phyloP scores from a whole-genome alignment of 2,113 vertebrate species.

The Halichoeres trimaculatus region DNA sequence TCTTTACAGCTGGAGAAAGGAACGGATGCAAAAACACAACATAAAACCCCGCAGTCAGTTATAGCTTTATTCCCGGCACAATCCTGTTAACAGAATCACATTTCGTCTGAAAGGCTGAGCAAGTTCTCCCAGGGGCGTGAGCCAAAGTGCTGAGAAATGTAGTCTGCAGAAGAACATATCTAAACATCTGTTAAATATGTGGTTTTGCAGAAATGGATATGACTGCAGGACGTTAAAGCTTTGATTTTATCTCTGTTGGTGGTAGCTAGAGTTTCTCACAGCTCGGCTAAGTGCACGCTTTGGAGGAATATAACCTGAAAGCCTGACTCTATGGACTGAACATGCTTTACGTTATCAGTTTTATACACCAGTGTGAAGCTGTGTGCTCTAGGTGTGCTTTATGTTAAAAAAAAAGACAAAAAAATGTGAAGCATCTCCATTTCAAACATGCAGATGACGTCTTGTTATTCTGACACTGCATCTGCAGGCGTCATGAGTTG shows the following conservation, averaged over 20 bases:
- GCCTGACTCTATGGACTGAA: not conserved
- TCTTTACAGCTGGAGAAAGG: no score
- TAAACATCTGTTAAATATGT: conserved; percentile 59
- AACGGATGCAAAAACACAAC: no score
- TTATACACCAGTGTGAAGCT: no score
- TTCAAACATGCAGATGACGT: conserved; percentile 9
- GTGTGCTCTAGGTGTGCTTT: no score
- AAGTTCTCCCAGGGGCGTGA: conserved; percentile 22
- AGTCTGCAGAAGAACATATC: conserved; percentile 39
- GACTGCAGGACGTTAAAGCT: conserved; percentile 45
- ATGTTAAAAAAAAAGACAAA: not conserved
- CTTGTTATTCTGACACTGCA: conserved; percentile 11
- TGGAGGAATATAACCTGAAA: conserved; percentile 13
- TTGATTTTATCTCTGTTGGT: conserved; percentile 37
- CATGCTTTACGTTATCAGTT: no score
- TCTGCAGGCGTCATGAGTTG: conserved; percentile 2
- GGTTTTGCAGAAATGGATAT: conserved; percentile 28
- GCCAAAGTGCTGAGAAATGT: conserved; percentile 36
- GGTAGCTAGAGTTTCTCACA: conserved; percentile 21
- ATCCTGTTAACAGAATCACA: conserved; percentile 26
- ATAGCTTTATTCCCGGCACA: conserved; percentile 31
- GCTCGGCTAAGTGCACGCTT: not conserved
- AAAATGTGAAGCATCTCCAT: not conserved
- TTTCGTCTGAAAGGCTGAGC: conserved; percentile 42
- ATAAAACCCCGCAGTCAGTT: conserved; percentile 41